Base-by-base conservation (phyloP, 2,113 vertebrate genomes). In the Hippocampus barbouri region DNA sequence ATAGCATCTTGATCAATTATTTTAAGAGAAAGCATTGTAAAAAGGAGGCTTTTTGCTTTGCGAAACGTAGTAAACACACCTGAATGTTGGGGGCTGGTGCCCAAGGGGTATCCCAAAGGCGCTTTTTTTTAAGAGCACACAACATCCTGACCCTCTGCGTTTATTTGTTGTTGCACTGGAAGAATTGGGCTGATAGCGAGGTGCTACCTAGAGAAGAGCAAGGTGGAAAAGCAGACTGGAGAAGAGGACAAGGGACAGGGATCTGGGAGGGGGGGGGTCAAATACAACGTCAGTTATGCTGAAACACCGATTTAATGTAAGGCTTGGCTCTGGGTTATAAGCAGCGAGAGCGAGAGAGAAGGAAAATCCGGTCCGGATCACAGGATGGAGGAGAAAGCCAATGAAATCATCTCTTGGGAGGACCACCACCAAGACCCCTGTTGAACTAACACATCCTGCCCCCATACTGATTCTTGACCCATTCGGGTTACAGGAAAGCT, bases 281-380 rank as follows among this genome's bases (percentile, higher is more conserved):
- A 74, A 90, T 84, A 87, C 78, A 83, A 89, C 89, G 87, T 89
- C 73, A 75, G 83, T 92, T 90, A 88, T 91, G 90, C 92, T 91
- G 88, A 92, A 92, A 92, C 89, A 89, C 89, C 90, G 90, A 90
- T 91, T 93, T 90, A 91, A 92, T 91, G 88, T 90, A 91, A 91
- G 90, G 91, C 89, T 90, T 79, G 89, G 87, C 89, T 91, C 72
- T 79, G 85, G 83, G 75, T 86, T 89, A 84, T 87, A 81, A 85
- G 72, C 79, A 49, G 12, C 65, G 20, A 89, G 91, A 91, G 23
- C 65, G 20, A 89, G 91, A 91, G 85, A 85, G 82, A 87, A 70
- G 74, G 86, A 93, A 93, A 93, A 93, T 83, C 88, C 88, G 92
- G 89, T 77, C 79, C 90, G 92, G 91, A 92, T 66, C 69, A 12